A percentile compares a stretch with the other conserved stretches of the same genome.
These are phyloP conservation scores for Leptonema lineaticorne DNA, from an alignment of 1,140 invertebrate species.

Conservation along the genomic window DNA sequence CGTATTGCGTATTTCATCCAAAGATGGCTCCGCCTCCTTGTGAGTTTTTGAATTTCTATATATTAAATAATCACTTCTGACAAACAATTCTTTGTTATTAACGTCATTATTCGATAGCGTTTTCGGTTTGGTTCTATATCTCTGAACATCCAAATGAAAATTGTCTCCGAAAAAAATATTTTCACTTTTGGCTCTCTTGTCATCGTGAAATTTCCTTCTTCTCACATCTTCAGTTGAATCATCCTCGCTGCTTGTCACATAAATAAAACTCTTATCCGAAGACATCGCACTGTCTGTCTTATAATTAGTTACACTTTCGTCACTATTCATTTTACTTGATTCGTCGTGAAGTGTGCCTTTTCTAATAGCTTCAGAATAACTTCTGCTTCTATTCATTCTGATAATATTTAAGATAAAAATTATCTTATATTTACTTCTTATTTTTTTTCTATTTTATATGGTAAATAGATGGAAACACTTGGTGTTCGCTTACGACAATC, in stretches of 20 bases:
- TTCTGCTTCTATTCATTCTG: constrained; percentile 37
- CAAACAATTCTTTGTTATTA: background rate
- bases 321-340: background rate
- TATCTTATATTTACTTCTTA: too few species aligned
- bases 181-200: background rate
- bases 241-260: constrained; percentile 28
- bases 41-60: constrained; percentile 13
- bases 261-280: background rate
- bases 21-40: background rate
- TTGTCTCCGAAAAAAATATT: background rate
- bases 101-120: constrained; percentile 6
- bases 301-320: constrained; percentile 16
- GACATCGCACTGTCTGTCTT: background rate
- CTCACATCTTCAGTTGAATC: background rate
- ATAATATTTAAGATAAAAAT: constrained; percentile 2
- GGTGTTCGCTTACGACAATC: too few species aligned
- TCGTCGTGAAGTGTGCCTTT: constrained; percentile 23
- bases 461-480: too few species aligned
- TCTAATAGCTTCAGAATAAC: constrained; percentile 37
- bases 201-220: background rate
- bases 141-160: background rate
- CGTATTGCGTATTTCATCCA: constrained; percentile 1
- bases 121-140: background rate
- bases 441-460: too few species aligned
- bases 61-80: constrained; percentile 1